These are phyloP conservation scores for Orbicella faveolata DNA, from an alignment of 64 coral and sea anemone species.

Conservation along the genomic window DNA sequence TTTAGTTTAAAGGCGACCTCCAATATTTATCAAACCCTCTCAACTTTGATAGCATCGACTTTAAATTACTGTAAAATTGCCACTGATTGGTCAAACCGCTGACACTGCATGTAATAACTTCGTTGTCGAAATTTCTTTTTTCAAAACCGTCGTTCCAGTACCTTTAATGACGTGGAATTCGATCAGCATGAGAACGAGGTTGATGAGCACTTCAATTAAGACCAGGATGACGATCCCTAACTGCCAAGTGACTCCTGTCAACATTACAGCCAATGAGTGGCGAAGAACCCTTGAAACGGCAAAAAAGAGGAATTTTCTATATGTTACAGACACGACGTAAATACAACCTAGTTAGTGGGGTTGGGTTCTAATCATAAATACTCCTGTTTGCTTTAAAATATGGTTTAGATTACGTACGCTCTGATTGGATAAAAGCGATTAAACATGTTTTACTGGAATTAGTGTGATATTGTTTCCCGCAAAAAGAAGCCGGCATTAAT, in stretches of 20 bases:
- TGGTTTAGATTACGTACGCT: too few relatives aligned
- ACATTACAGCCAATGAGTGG: conserved; percentile 56
- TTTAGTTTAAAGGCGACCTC: too few relatives aligned
- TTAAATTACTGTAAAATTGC: too few relatives aligned
- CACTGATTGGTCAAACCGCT: too few relatives aligned
- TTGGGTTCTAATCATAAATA: too few relatives aligned
- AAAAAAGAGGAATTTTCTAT: not conserved
- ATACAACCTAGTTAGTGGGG: not conserved
- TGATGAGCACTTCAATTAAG: conserved; percentile 80
- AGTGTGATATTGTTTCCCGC: not conserved
- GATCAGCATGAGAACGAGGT: conserved; percentile 64
- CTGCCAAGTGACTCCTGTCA: conserved; percentile 90
- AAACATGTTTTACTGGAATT: not conserved
- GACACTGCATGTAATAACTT: too few relatives aligned
- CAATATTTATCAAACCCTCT: too few relatives aligned
- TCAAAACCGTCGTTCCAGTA: not conserved
- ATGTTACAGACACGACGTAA: not conserved
- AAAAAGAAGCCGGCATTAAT: too few relatives aligned
- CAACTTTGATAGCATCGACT: too few relatives aligned
- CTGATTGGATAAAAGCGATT: too few relatives aligned
- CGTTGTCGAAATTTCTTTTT: too few relatives aligned
- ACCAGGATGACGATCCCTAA: conserved; percentile 72
- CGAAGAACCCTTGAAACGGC: conserved; percentile 52
- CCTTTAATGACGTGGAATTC: conserved; percentile 76
- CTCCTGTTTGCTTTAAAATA: too few relatives aligned